Evolutionary conservation across 2,888 invertebrate genomes (phyloP), one percentile per base, ranked within the genome.

Genomic region (Drosophila demipolita): DNA sequence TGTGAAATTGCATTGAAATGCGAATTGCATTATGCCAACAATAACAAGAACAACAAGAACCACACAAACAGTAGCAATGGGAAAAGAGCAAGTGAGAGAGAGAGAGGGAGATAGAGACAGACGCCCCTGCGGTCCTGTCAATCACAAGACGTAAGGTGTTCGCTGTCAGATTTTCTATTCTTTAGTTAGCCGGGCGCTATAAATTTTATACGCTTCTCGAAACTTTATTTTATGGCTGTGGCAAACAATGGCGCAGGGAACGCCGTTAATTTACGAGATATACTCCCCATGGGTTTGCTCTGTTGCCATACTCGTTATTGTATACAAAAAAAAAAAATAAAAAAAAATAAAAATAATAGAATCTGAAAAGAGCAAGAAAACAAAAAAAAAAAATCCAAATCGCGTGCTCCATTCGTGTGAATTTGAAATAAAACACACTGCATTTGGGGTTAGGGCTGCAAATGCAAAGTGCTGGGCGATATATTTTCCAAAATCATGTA

Each of bases 231-330:
- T 86, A 87, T 88, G 84, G 75, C 71, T 83, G 79, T 66, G 77
- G 72, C 76, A 82, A 79, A 79, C 79, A 82, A 73, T 71, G 66
- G 72, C 66, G 61, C 66, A 40, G 66, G 67, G 81, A 85, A 85
- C 88, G 87, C 89, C 87, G 87, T 89, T 89, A 87, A 87, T 87
- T 87, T 87, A 87, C 87, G 87, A 89, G 82, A 89, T 86, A 78
- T 83, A 90, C 90, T 87, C 89, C 89, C 90, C 84, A 86, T 81
- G 79, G 85, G 73, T 76, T 55, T 79, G 74, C 80, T 45, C 72
- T 76, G 60, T 77, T 67, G 54, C 7, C 15, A 45, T 45, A 45
- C 48, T 64, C 65, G 54, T 71, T 70, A 72, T 75, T 87, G 77
- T 85, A 85, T 81, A 85, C 81, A 85, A 78, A 67, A 45, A 32